A percentile compares a stretch with the other conserved stretches of the same genome.
These are phyloP conservation scores for Bugulina stolonifera DNA, from an alignment of 2,888 invertebrate species.

Conservation along the genomic window DNA sequence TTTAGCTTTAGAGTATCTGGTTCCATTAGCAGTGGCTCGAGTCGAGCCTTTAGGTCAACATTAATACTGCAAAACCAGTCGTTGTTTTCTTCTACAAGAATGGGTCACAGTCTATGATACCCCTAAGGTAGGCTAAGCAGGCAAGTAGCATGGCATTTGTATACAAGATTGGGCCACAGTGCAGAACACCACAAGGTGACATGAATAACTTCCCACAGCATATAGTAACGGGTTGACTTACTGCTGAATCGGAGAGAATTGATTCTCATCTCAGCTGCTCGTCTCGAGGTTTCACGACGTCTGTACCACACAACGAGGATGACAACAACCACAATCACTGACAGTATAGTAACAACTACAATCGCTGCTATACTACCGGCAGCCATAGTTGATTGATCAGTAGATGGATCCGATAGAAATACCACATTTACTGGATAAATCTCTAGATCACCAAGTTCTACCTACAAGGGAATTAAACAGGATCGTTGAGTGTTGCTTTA, in stretches of 20 bases:
- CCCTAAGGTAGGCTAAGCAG: no score
- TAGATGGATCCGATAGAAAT: not conserved
- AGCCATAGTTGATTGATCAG: not conserved
- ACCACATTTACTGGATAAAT: not conserved
- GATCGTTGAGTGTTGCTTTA: no score
- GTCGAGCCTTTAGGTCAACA: conserved; percentile 7
- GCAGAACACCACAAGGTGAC: no score
- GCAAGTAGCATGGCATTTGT: no score
- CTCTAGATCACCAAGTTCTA: not conserved
- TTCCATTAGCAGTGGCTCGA: not conserved
- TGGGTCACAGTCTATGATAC: no score
- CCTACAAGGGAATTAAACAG: no score
- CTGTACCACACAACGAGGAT: not conserved
- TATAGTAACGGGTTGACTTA: not conserved
- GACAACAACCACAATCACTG: not conserved
- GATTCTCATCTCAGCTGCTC: not conserved
- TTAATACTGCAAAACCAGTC: conserved; percentile 2
- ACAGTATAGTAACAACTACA: not conserved
- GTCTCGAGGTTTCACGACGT: not conserved
- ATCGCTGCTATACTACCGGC: not conserved
- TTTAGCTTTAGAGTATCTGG: conserved; percentile 2
- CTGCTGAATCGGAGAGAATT: not conserved
- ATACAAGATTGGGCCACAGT: no score
- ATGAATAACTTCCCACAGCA: no score
- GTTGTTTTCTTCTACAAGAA: conserved; percentile 4